A percentile compares a stretch with the other conserved stretches of the same genome.
Evolutionary conservation across 2,888 invertebrate species (phyloP).

Genomic region (Drosophila birchii): DNA sequence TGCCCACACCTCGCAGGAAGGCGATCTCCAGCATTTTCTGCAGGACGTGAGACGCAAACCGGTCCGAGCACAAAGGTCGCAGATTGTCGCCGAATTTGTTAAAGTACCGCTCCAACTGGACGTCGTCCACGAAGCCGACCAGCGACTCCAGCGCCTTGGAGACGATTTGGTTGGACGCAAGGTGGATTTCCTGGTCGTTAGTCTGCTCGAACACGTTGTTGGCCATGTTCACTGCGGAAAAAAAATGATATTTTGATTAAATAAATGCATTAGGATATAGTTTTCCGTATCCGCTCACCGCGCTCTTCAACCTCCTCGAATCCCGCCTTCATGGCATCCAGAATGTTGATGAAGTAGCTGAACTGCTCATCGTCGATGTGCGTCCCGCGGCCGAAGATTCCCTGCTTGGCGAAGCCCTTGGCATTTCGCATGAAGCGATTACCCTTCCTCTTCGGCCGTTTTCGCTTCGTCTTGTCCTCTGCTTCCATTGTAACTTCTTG

Average conservation of each 20-base stretch:
- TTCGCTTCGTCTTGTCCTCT: constrained; percentile 52
- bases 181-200: constrained; percentile 89
- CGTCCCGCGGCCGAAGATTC: constrained; percentile 89
- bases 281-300: constrained; percentile 85
- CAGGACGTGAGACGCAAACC: constrained; percentile 92
- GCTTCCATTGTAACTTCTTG: constrained; percentile 75
- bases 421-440: constrained; percentile 87
- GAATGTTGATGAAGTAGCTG: constrained; percentile 90
- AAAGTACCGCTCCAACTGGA: constrained; percentile 88
- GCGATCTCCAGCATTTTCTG: constrained; percentile 87
- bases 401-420: constrained; percentile 91
- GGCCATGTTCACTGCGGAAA: constrained; percentile 85
- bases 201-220: constrained; percentile 91
- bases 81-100: constrained; percentile 88
- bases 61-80: constrained; percentile 90
- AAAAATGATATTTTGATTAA: neutral
- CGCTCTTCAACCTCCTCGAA: constrained; percentile 90
- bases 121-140: constrained; percentile 88
- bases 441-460: constrained; percentile 73
- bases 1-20: constrained; percentile 77
- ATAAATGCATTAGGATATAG: neutral
- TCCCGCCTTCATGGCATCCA: constrained; percentile 89
- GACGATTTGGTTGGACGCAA: constrained; percentile 92
- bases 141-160: constrained; percentile 91
- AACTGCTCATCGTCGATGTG: constrained; percentile 90